Base-by-base conservation (phyloP, 2,888 invertebrate species). In the Agrochola macilenta region DNA sequence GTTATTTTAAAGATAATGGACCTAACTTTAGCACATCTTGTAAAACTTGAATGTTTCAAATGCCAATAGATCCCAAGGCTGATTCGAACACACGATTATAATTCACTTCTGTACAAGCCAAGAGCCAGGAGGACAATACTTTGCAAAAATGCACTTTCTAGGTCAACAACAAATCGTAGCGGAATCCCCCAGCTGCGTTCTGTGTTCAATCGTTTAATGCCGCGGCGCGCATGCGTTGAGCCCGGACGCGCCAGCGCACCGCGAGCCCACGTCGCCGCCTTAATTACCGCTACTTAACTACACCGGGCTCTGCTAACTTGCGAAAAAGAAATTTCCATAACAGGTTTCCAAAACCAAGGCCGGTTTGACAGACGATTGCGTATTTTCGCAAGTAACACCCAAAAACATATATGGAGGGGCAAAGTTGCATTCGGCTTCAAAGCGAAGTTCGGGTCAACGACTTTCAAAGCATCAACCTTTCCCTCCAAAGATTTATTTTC, bases 301-400 rank as follows among this genome's bases (percentile, higher is more conserved):
- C 68, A 69, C 69, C 65, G 65, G 30, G 54, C 57, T 69, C 64
- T 74, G 75, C 46, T 70, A 66, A 86, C 78, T 88, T 86, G 81
- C 85, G 85, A 84, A 89, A 85, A 87, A 88, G 74, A 82, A 78
- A 87, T 88, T 83, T 81, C 76, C 87, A 87, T 78, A 84, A 86
- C 87, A 57, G 82, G 87, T 86, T 82, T 74, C 78, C 76, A 30
- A 73, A 87, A 75, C 60, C 46, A 69, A 70, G 69, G 69, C 80
- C 66, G 65, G 86, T 80, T 78, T 61, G 66, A 57, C 72, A 54
- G 75, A 76, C 68, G 76, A 73, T 63, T 57, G 75, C 60, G 74
- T 79, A 66, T 81, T 76, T 85, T 88, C 76, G 77, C 74, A 81
- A 81, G 78, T 69, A 73, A 73, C 70, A 35, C 35, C 71, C 71